Evolutionary conservation across 2,888 invertebrate genomes (phyloP), one percentile per base, ranked within the genome.

Genomic region (Endomychus coccineus): DNA sequence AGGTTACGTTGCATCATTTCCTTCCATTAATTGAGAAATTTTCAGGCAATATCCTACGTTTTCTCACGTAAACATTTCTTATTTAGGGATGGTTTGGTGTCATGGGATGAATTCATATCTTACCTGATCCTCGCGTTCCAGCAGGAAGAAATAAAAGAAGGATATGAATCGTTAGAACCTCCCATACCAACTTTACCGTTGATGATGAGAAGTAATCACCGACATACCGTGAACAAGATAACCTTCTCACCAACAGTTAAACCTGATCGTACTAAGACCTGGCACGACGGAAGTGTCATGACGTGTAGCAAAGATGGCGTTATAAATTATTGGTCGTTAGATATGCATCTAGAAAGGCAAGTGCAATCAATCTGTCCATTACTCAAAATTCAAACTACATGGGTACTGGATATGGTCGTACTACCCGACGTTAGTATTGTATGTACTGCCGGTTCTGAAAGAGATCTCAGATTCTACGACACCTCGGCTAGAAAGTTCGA

Each of bases 381-480:
- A 72, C 69, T 59, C 33, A 59, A 56, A 31, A 52, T 75, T 30
- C 74, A 74, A 50, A 67, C 74, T 13, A 83, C 83, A 1, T 82
- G 80, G 77, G 78, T 88, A 43, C 77, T 83, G 12, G 82, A 83
- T 50, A 69, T 85, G 64, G 77, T 76, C 38, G 76, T 78, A 39
- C 66, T 89, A 61, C 80, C 86, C 0, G 85, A 87, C 59, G 78
- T 86, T 32, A 79, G 79, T 60, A 77, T 86, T 50, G 68, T 89
- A 11, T 84, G 83, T 43, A 78, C 83, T 7, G 75, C 83, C 39
- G 83, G 87, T 10, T 79, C 83, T 0, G 83, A 86, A 62, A 68
- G 83, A 10, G 86, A 86, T 56, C 64, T 89, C 27, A 74, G 82
- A 45, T 85, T 89, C 63, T 89, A 88, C 56, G 87, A 88, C 59